Percentiles rank a stretch among this genome's conserved stretches.
Conservation (phyloP, 37 sponge, comb jelly and placozoan species). For the Crambe crambe region DNA sequence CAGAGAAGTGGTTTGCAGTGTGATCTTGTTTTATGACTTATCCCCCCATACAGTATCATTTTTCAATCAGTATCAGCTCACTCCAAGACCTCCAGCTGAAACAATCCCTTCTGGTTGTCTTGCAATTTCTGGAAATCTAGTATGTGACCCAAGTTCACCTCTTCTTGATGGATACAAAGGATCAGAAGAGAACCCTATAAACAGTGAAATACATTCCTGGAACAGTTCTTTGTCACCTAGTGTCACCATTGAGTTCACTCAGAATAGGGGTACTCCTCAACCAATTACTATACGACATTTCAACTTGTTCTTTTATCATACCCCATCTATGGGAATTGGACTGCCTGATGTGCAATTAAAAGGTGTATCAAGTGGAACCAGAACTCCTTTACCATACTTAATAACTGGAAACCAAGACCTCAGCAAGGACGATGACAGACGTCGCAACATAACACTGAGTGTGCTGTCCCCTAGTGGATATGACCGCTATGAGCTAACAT, state of each 20-base stretch:
- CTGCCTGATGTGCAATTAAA: slow-evolving; percentile 43
- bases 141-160: background rate
- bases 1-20: too few relatives aligned
- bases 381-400: too few relatives aligned
- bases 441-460: slow-evolving; percentile 1
- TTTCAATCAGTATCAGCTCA: too few relatives aligned
- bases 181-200: background rate
- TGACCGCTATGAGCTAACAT: too few relatives aligned
- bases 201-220: slow-evolving; percentile 28
- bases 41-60: too few relatives aligned
- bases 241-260: background rate
- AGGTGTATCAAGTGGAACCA: background rate
- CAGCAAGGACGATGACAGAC: slow-evolving; percentile 24
- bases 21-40: too few relatives aligned
- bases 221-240: slow-evolving; percentile 9
- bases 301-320: slow-evolving; percentile 58
- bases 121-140: too few relatives aligned
- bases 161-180: slow-evolving; percentile 17
- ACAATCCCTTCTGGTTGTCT: too few relatives aligned
- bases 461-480: slow-evolving; percentile 26
- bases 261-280: background rate
- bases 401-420: slow-evolving; percentile 42
- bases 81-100: background rate
- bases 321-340: slow-evolving; percentile 43
- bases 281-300: background rate